A percentile compares a stretch with the other conserved stretches of the same genome.
These are phyloP conservation scores for Saccostrea cuccullata DNA, from an alignment of 1,140 invertebrate genomes.

Conservation along the genomic window DNA sequence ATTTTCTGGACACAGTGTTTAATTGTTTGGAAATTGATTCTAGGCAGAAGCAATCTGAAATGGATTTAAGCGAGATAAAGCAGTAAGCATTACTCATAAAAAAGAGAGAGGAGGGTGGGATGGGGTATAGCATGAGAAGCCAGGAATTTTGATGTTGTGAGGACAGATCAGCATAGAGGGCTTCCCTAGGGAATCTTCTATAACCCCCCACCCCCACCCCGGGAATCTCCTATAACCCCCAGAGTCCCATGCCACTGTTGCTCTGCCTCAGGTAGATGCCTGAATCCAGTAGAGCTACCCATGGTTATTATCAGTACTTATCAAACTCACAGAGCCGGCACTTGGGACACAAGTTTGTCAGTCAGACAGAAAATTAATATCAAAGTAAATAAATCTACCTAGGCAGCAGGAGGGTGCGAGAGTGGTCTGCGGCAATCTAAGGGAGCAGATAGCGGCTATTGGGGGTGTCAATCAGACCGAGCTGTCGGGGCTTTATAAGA, in stretches of 20 bases:
- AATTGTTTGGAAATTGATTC: too few relatives aligned
- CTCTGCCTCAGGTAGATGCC: background rate
- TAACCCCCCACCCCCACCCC: too few relatives aligned
- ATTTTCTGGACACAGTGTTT: too few relatives aligned
- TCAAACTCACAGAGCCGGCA: background rate
- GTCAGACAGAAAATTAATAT: constrained; percentile 30
- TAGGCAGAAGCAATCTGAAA: too few relatives aligned
- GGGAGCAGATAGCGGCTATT: background rate
- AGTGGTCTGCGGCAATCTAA: background rate
- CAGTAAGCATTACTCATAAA: too few relatives aligned
- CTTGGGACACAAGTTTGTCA: background rate
- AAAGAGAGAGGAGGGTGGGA: too few relatives aligned
- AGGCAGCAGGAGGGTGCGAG: background rate
- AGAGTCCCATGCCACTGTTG: background rate
- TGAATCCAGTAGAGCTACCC: background rate
- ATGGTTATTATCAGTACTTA: background rate
- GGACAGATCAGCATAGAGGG: too few relatives aligned
- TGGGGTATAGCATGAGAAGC: too few relatives aligned
- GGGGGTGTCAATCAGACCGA: background rate
- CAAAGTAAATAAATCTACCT: constrained; percentile 19
- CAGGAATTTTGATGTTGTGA: too few relatives aligned
- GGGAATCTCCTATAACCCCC: too few relatives aligned
- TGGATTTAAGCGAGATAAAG: too few relatives aligned
- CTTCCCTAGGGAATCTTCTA: too few relatives aligned
- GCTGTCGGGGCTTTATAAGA: background rate